Percentiles rank a stretch among this genome's conserved stretches.
Conservation (phyloP, 2,797 vertebrate genomes). For the Eleutherodactylus coqui region DNA sequence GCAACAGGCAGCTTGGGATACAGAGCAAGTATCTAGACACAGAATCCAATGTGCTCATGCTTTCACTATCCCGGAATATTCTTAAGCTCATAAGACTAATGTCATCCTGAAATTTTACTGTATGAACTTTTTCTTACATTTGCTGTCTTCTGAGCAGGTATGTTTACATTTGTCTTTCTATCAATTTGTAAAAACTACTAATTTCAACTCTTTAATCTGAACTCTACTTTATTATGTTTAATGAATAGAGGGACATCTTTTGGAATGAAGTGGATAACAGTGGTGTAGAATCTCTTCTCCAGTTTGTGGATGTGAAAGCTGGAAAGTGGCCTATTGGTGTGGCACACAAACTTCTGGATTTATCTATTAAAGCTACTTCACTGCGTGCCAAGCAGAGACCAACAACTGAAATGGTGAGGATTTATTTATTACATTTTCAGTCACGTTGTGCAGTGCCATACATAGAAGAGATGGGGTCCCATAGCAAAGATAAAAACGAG, state of each 20-base stretch:
- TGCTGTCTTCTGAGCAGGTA: neutral
- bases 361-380: constrained; percentile 69
- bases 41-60: neutral
- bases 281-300: constrained; percentile 73
- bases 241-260: constrained; percentile 72
- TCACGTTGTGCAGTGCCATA: too few species aligned
- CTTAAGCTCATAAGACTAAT: too few species aligned
- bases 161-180: neutral
- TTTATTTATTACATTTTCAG: neutral
- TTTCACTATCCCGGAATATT: too few species aligned
- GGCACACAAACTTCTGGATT: constrained; percentile 70
- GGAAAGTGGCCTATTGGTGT: constrained; percentile 69
- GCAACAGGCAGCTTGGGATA: neutral
- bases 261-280: constrained; percentile 72
- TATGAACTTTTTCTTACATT: neutral
- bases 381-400: constrained; percentile 71
- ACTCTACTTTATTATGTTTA: constrained; percentile 43
- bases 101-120: neutral
- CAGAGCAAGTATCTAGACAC: neutral
- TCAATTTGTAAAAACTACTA: neutral
- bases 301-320: constrained; percentile 72
- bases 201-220: neutral
- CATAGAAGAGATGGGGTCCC: too few species aligned
- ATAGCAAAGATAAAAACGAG: too few species aligned
- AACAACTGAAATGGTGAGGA: constrained; percentile 70